Evolutionary conservation across 2,113 vertebrate species (phyloP), one percentile per base, ranked within the genome.

Genomic region (Paramisgurnus dabryanus): DNA sequence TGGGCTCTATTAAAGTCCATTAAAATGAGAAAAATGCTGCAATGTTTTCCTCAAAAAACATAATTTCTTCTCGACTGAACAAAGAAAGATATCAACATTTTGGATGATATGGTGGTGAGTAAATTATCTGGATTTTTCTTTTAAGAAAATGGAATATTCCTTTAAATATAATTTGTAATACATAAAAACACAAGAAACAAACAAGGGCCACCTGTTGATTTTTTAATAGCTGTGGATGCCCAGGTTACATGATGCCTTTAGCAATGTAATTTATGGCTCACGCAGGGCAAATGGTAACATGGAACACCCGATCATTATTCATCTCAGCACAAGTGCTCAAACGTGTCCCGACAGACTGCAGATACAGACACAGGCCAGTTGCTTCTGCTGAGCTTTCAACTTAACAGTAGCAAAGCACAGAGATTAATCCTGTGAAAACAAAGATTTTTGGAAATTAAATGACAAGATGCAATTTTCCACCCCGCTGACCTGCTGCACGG

Each of bases 381-480:
- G 61, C 93, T 95, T 95, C 94, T 95, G 94, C 95, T 96, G 94
- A 95, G 94, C 93, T 94, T 95, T 96, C 92, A 95, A 94, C 93
- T 94, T 94, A 95, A 95, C 92, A 94, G 93, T 94, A 93, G 94
- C 92, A 96, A 95, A 95, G 93, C 93, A 91, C 93, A 94, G 92
- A 95, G 94, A 96, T 96, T 96, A 95, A 96, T 95, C 94, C 92
- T 95, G 93, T 94, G 92, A 95, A 96, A 96, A 96, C 93, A 96
- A 96, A 95, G 93, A 95, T 93, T 83, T 79, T 86, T 82, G 91
- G 92, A 92, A 95, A 96, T 95, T 94, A 96, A 95, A 95, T 94
- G 95, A 96, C 94, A 97, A 89, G 93, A 96, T 92, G 92, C 93
- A 97, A 97, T 98, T 98, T 97, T 96, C 95, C 94, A 95, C 94